phyloP scores from a whole-genome alignment of 2,888 invertebrate species.

The Sepioteuthis lessoniana region DNA sequence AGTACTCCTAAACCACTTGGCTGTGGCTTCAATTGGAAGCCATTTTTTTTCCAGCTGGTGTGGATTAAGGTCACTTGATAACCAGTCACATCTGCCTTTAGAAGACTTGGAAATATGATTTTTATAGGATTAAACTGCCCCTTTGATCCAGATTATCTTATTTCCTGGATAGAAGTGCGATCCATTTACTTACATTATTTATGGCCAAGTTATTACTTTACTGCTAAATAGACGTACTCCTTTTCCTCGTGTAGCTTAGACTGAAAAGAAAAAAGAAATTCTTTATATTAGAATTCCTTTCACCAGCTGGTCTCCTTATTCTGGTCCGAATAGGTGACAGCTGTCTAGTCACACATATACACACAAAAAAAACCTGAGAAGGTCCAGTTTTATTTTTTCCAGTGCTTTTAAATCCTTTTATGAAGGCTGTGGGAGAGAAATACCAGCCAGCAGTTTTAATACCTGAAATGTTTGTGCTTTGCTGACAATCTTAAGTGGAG shows the following conservation, averaged over 20 bases:
- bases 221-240: neutral
- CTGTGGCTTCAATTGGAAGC: too few species aligned
- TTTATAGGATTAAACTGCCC: neutral
- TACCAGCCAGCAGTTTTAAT: neutral
- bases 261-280: neutral
- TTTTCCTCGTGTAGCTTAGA: neutral
- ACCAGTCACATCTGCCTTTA: neutral
- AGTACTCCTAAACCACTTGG: too few species aligned
- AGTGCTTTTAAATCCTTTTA: neutral
- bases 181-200: neutral
- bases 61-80: neutral
- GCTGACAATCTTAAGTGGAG: neutral
- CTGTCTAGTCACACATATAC: neutral
- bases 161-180: neutral
- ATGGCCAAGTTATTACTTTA: neutral
- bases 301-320: neutral
- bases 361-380: neutral
- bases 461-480: neutral
- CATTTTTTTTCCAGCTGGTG: neutral
- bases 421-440: neutral
- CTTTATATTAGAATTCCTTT: neutral
- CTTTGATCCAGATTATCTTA: neutral
- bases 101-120: neutral
- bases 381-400: neutral
- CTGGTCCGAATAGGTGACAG: neutral